phyloP scores from a whole-genome alignment of 2,888 invertebrate species.

The Aquatica leii region DNA sequence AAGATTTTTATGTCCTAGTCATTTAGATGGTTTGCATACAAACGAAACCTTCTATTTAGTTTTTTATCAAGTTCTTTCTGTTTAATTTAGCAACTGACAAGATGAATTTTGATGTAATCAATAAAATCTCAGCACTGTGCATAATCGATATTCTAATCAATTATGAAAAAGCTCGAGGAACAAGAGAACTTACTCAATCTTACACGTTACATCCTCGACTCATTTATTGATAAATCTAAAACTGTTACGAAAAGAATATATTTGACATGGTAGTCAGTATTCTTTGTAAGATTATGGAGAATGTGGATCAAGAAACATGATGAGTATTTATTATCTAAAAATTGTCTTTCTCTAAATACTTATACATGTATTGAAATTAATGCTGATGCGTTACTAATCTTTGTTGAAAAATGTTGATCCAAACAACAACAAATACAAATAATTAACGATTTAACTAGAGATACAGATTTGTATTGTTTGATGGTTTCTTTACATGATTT shows the following conservation, averaged over 20 bases:
- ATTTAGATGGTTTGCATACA: too few relatives aligned
- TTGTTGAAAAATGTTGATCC: constrained; percentile 11
- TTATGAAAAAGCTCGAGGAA: not conserved
- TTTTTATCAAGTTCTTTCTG: too few relatives aligned
- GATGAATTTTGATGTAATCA: constrained; percentile 29
- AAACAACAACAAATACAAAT: not conserved
- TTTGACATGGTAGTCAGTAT: too few relatives aligned
- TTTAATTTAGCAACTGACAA: constrained; percentile 22
- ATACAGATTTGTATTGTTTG: not conserved
- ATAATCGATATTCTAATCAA: constrained; percentile 10
- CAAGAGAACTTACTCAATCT: constrained; percentile 15
- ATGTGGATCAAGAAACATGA: too few relatives aligned
- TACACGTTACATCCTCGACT: too few relatives aligned
- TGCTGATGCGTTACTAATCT: not conserved
- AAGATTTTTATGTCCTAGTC: too few relatives aligned
- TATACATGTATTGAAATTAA: not conserved
- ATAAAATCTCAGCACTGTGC: constrained; percentile 10
- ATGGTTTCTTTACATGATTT: not conserved
- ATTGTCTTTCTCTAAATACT: not conserved
- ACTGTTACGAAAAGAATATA: too few relatives aligned
- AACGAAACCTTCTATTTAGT: too few relatives aligned
- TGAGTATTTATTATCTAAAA: too few relatives aligned
- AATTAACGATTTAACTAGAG: not conserved
- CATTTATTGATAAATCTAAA: constrained; percentile 23
- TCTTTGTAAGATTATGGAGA: too few relatives aligned